A percentile compares a stretch with the other conserved stretches of the same genome.
Conservation (phyloP, 37 sponge, comb jelly and placozoan species). For the Oopsacas minuta region DNA sequence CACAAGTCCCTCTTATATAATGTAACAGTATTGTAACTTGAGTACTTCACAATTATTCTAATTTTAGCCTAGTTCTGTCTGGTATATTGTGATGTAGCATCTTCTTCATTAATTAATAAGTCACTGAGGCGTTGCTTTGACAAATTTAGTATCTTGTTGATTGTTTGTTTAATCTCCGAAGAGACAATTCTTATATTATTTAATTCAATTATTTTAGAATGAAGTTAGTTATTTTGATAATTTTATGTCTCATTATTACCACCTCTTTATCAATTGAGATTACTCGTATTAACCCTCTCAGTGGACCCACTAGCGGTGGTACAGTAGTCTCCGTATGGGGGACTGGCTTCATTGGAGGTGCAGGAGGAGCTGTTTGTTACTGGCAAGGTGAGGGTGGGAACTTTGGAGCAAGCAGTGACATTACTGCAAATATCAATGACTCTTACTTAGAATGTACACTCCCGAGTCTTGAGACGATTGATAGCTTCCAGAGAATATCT, state of each 20-base stretch:
- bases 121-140: neutral
- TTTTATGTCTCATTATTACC: neutral
- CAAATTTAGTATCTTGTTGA: neutral
- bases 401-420: slow-evolving; percentile 1
- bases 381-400: neutral
- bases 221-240: neutral
- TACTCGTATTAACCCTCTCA: neutral
- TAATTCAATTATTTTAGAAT: no score
- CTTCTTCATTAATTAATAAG: neutral
- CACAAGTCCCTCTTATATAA: no score
- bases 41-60: no score
- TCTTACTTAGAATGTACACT: neutral
- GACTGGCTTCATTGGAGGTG: neutral
- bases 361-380: neutral
- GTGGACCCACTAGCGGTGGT: neutral
- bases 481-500: neutral
- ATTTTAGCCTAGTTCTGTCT: neutral
- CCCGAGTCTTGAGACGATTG: neutral
- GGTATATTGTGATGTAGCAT: neutral
- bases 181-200: no score
- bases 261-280: neutral
- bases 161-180: neutral
- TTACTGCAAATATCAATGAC: neutral
- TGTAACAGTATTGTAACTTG: no score
- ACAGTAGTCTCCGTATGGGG: neutral